Conservation (phyloP, 2,888 invertebrate species). For the Baccha elongata region DNA sequence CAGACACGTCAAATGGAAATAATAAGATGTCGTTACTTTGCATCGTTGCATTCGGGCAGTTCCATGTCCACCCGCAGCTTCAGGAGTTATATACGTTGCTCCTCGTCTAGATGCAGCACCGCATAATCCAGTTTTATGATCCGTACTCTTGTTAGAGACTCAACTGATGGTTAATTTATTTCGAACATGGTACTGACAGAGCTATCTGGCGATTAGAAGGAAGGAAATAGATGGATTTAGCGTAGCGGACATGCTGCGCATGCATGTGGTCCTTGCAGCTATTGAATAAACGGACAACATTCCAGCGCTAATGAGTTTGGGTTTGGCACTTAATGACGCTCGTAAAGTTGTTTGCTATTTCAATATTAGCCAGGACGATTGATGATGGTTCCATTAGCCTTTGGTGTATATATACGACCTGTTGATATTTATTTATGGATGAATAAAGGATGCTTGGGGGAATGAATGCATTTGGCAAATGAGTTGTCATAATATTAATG, state of each 20-base stretch:
- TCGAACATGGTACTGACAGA: constrained; percentile 69
- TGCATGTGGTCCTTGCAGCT: constrained; percentile 53
- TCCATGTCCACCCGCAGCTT: constrained; percentile 60
- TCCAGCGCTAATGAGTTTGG: constrained; percentile 72
- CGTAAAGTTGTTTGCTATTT: constrained; percentile 65
- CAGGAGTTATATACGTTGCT: constrained; percentile 48
- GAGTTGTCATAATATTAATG: constrained; percentile 38
- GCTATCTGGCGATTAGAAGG: constrained; percentile 61
- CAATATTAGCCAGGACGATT: constrained; percentile 62
- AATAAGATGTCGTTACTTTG: constrained; percentile 69
- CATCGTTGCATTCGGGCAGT: not conserved
- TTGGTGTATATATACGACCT: constrained; percentile 23
- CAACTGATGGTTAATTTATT: constrained; percentile 63
- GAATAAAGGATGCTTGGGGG: not conserved
- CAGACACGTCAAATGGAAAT: constrained; percentile 65
- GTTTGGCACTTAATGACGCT: constrained; percentile 68
- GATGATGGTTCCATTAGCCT: constrained; percentile 57
- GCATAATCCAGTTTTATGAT: constrained; percentile 70
- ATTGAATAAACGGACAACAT: constrained; percentile 62
- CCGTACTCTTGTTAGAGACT: constrained; percentile 57
- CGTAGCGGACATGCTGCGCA: constrained; percentile 26
- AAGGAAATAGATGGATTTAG: constrained; percentile 55
- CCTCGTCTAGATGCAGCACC: not conserved
- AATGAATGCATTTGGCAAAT: constrained; percentile 3
- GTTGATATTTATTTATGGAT: constrained; percentile 22